Evolutionary conservation across 1,140 invertebrate genomes (phyloP).

Genomic region (Pachypeltis micranthus): DNA sequence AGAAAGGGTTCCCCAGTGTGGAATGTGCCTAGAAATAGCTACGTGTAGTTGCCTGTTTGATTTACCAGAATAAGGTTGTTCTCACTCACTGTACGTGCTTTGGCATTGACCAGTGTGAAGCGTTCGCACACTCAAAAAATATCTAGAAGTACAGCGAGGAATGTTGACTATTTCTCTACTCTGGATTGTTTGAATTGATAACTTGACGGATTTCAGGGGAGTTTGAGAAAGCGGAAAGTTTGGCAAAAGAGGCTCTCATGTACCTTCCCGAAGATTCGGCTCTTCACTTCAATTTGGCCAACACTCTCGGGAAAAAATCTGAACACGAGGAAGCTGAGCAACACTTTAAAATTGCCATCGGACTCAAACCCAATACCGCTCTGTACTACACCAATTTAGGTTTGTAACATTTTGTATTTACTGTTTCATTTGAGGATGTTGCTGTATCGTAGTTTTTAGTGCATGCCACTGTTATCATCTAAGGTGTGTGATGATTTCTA

Average conservation of each 20-base stretch:
- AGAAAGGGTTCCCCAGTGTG: too few species aligned
- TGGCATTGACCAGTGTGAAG: constrained; percentile 15
- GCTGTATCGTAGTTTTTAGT: too few species aligned
- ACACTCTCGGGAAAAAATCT: constrained; percentile 72
- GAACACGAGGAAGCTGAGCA: constrained; percentile 65
- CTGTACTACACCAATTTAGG: constrained; percentile 77
- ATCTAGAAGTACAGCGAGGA: too few species aligned
- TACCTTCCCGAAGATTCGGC: constrained; percentile 56
- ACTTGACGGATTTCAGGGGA: constrained; percentile 43
- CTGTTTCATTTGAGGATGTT: too few species aligned
- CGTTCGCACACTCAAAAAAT: neutral
- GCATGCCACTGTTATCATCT: too few species aligned
- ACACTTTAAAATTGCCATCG: constrained; percentile 65
- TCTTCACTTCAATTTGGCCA: constrained; percentile 77
- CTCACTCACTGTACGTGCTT: neutral
- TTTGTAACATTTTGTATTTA: too few species aligned
- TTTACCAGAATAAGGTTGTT: neutral
- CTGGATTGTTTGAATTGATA: neutral
- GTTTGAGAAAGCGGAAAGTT: constrained; percentile 52
- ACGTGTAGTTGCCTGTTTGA: too few species aligned
- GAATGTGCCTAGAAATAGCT: too few species aligned
- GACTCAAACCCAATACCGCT: constrained; percentile 50
- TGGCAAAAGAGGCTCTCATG: constrained; percentile 53
- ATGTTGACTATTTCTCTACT: neutral
- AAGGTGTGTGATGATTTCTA: too few species aligned